Percentiles rank a stretch among this genome's conserved stretches.
These are phyloP conservation scores for Drosophila micromelanica DNA, from an alignment of 1,140 invertebrate genomes.

Conservation along the genomic window DNA sequence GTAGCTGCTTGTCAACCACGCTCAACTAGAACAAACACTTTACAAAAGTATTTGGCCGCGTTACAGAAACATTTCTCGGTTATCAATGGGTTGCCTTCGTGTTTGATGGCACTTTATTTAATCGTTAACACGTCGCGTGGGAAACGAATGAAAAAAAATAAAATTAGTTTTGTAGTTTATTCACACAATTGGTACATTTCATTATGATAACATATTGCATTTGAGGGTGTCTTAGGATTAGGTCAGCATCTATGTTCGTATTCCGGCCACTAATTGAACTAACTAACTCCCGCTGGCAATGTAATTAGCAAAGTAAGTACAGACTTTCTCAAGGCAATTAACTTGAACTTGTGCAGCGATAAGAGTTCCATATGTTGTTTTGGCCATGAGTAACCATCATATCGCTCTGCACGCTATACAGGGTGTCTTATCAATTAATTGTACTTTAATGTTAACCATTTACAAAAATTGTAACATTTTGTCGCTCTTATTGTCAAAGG, in stretches of 20 bases:
- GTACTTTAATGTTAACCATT: slow-evolving; percentile 38
- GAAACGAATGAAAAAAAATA: background rate
- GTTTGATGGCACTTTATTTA: background rate
- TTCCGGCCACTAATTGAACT: background rate
- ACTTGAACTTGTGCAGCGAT: slow-evolving; percentile 64
- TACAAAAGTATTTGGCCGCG: slow-evolving; percentile 13
- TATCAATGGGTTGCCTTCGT: slow-evolving; percentile 10
- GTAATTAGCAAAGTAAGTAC: slow-evolving; percentile 53
- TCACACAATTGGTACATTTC: background rate
- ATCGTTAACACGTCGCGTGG: background rate
- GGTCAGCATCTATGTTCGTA: background rate
- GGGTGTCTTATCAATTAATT: slow-evolving; percentile 35
- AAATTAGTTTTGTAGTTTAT: slow-evolving; percentile 9
- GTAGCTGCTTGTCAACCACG: background rate
- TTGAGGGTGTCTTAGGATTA: background rate
- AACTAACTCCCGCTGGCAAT: slow-evolving; percentile 21
- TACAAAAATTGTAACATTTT: slow-evolving; percentile 13
- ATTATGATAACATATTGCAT: slow-evolving; percentile 14
- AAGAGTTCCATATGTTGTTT: slow-evolving; percentile 23
- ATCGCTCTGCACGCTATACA: slow-evolving; percentile 3
- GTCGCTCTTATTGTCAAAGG: slow-evolving; percentile 51
- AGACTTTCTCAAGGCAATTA: slow-evolving; percentile 51
- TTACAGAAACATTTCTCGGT: slow-evolving; percentile 10
- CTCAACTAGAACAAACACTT: background rate
- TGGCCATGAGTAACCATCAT: background rate